phyloP scores from a whole-genome alignment of 2,888 invertebrate species.

The Hoplodrina blanda region DNA sequence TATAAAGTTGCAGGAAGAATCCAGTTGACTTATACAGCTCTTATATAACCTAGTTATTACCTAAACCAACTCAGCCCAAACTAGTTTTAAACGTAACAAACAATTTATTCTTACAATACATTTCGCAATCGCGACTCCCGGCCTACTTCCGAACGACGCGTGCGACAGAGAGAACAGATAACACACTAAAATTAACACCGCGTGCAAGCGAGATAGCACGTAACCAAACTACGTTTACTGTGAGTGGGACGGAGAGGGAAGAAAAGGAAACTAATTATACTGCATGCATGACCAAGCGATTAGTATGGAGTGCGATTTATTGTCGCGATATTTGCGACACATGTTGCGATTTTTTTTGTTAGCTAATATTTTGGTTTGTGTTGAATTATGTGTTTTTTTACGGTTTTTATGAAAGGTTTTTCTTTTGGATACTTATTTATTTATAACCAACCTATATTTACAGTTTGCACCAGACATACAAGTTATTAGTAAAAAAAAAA shows the following conservation, averaged over 20 bases:
- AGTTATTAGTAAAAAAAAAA: too few species aligned
- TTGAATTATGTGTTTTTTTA: too few species aligned
- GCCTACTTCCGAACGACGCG: slow-evolving; percentile 55
- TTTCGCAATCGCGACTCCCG: slow-evolving; percentile 57
- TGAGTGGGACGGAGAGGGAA: slow-evolving; percentile 29
- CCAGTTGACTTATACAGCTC: too few species aligned
- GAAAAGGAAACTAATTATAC: slow-evolving; percentile 52
- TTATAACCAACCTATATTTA: too few species aligned
- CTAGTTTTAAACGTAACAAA: slow-evolving; percentile 21
- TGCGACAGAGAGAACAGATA: slow-evolving; percentile 62
- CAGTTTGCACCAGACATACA: too few species aligned
- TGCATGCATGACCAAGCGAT: slow-evolving; percentile 55
- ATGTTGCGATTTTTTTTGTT: slow-evolving; percentile 45
- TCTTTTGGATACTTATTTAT: too few species aligned
- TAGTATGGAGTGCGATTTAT: slow-evolving; percentile 62
- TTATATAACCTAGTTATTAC: background rate
- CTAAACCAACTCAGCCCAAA: background rate
- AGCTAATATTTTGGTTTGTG: slow-evolving; percentile 41
- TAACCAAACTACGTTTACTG: background rate
- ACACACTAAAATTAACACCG: slow-evolving; percentile 51
- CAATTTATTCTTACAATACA: slow-evolving; percentile 35
- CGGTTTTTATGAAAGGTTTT: slow-evolving; percentile 21
- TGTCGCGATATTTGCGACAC: slow-evolving; percentile 40
- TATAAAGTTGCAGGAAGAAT: too few species aligned
- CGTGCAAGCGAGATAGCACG: slow-evolving; percentile 7